These are phyloP conservation scores for Tetragonisca angustula DNA, from an alignment of 2,888 invertebrate genomes.

Conservation along the genomic window DNA sequence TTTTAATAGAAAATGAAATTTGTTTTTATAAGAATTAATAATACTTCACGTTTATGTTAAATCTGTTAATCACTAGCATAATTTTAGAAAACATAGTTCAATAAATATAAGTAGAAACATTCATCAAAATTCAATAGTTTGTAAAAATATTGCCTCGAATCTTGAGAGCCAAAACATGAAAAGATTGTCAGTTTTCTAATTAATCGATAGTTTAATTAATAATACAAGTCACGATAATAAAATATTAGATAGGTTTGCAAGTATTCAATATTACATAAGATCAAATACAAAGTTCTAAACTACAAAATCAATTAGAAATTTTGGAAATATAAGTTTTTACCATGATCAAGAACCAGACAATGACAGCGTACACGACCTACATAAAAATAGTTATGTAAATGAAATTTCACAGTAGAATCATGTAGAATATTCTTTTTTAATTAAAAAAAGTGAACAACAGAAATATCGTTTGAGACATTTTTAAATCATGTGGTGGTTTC, in stretches of 20 bases:
- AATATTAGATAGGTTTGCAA: constrained; percentile 79
- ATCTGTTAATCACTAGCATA: constrained; percentile 10
- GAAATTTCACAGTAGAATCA: constrained; percentile 22
- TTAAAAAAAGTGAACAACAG: constrained; percentile 30
- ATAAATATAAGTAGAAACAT: constrained; percentile 35
- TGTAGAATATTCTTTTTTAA: constrained; percentile 16
- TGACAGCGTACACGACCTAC: constrained; percentile 32
- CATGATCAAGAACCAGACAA: constrained; percentile 42
- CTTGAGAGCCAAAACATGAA: constrained; percentile 51
- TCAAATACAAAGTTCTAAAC: constrained; percentile 75
- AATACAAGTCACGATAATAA: constrained; percentile 78
- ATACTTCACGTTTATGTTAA: constrained; percentile 21
- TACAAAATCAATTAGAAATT: constrained; percentile 75
- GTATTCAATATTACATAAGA: constrained; percentile 68
- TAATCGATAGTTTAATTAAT: constrained; percentile 70
- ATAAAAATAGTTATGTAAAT: constrained; percentile 45
- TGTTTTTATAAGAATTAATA: constrained; percentile 61
- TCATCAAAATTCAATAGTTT: constrained; percentile 17
- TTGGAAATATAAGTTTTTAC: constrained; percentile 72
- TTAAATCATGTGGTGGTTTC: constrained; percentile 25
- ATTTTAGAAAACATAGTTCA: constrained; percentile 62
- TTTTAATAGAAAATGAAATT: constrained; percentile 65
- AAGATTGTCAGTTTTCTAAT: background rate
- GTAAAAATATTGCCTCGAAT: constrained; percentile 29
- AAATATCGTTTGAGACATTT: constrained; percentile 30